Evolutionary conservation across 2,888 invertebrate genomes (phyloP).

Genomic region (Callyntrura sp.): DNA sequence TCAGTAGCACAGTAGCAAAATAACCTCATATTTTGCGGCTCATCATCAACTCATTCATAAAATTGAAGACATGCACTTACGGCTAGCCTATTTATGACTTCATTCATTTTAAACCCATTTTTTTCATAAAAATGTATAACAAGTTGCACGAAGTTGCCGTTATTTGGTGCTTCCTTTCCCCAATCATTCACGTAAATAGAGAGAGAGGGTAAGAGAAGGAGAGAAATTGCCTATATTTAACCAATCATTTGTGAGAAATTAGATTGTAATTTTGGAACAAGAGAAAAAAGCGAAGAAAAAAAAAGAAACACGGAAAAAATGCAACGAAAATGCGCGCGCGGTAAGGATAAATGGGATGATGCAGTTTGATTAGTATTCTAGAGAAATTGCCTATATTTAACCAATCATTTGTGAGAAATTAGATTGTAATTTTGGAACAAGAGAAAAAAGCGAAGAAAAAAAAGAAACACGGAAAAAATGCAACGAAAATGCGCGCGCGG

Average conservation of each 20-base stretch:
- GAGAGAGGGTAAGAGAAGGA: too few relatives aligned
- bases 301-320: conserved; percentile 9
- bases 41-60: conserved; percentile 34
- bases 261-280: too few relatives aligned
- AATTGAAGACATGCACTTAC: not conserved
- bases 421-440: too few relatives aligned
- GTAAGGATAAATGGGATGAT: not conserved
- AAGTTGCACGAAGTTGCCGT: not conserved
- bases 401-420: too few relatives aligned
- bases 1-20: conserved; percentile 15
- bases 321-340: not conserved
- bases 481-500: not conserved
- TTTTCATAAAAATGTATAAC: not conserved
- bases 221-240: too few relatives aligned
- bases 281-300: not conserved
- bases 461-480: conserved; percentile 13
- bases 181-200: not conserved
- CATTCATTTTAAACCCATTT: not conserved
- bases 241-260: too few relatives aligned
- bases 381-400: not conserved
- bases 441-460: not conserved
- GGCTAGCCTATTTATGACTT: not conserved
- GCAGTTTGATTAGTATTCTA: conserved; percentile 48
- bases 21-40: conserved; percentile 42
- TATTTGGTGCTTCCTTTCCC: not conserved